phyloP scores from a whole-genome alignment of 2,113 vertebrate genomes.

The Candoia aspera region DNA sequence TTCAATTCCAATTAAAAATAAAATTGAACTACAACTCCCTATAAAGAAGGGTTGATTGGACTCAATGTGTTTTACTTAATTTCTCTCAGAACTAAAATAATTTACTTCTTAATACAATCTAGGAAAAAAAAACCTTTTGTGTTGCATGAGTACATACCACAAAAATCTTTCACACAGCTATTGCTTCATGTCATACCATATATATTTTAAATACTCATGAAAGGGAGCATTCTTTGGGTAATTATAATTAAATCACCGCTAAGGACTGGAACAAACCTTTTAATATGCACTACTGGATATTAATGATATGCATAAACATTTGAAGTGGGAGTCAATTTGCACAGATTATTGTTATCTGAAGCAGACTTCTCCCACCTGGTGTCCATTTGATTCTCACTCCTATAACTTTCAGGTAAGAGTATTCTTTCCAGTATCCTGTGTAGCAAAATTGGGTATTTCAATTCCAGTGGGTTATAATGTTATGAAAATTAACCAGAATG shows the following conservation, averaged over 20 bases:
- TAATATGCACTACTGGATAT: not conserved
- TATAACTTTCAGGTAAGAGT: no score
- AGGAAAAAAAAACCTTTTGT: constrained; percentile 46
- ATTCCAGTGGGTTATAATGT: no score
- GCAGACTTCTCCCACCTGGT: no score
- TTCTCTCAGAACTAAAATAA: constrained; percentile 79
- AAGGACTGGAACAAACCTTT: constrained; percentile 37
- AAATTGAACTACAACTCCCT: constrained; percentile 81
- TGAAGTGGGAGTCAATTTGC: not conserved
- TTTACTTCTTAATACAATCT: constrained; percentile 69
- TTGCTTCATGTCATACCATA: constrained; percentile 42
- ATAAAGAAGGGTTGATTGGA: constrained; percentile 71
- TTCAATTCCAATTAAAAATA: constrained; percentile 81
- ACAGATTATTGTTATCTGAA: not conserved
- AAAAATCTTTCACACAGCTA: constrained; percentile 41
- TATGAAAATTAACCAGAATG: no score
- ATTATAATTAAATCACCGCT: constrained; percentile 39
- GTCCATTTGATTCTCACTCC: no score
- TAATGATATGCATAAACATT: constrained; percentile 4
- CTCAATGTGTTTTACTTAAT: constrained; percentile 75
- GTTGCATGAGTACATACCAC: constrained; percentile 50
- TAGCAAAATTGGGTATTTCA: no score
- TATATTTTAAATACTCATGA: constrained; percentile 36
- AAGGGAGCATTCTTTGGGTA: constrained; percentile 8
- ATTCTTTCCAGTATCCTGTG: no score